Base-by-base conservation (phyloP, 1,140 invertebrate species). In the Bombyx mandarina region DNA sequence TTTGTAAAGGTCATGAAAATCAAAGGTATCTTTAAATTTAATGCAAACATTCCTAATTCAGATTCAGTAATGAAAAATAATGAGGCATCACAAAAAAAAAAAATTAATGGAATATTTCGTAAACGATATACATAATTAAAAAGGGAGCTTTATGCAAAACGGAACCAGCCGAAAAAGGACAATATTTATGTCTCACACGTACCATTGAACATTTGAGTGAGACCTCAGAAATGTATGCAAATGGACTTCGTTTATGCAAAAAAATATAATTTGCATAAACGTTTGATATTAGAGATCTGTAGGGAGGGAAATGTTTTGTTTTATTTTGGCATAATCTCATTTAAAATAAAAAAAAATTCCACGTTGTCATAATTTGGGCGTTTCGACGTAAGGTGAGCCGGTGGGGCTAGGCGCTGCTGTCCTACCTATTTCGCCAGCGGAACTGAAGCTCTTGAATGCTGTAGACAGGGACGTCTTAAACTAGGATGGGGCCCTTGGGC, bases 211-310 rank as follows among this genome's bases (percentile, higher is more conserved):
- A 75, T 63, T 61, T 66, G 70, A 69, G 73, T 67, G 75, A 67
- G 69, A 66, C 66, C 76, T 72, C 75, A 63, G 77, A 82, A 45
- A 80, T 83, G 69, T 74, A 84, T 82, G 81, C 77, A 79, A 79
- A 80, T 77, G 69, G 63, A 50, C 56, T 60, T 60, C 56, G 63
- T 61, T 62, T 61, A 63, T 47, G 60, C 62, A 42, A 77, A 79
- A 79, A 78, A 80, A 63, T 42, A 42, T 46, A 42, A 76, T 83
- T 83, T 73, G 77, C 80, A 83, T 83, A 83, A 83, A 76, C 66
- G 73, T 54, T 69, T 62, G 61, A 71, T 79, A 75, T 77, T 77
- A 61, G 57, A 52, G 52, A 57, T 61, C 56, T 45, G 53, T 54
- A 58, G 45, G 46, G 49, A 35, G 26, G 26, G 26, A 35, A 35